phyloP scores from a whole-genome alignment of 2,888 invertebrate species.

The Phaedon cochleariae region DNA sequence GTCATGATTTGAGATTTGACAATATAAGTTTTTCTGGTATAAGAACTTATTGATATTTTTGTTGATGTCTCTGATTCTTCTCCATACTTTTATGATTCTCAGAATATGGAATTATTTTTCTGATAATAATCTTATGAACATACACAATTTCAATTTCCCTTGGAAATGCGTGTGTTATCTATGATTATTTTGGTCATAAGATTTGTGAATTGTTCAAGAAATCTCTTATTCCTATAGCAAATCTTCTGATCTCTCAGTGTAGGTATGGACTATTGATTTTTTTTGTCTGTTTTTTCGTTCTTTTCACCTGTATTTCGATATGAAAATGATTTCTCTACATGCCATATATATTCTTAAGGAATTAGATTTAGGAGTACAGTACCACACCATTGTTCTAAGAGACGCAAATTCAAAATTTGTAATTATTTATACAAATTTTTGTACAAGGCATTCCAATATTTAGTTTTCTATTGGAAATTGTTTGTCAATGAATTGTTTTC shows the following conservation, averaged over 20 bases:
- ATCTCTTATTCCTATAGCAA: no score
- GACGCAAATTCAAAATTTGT: constrained; percentile 55
- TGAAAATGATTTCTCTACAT: background rate
- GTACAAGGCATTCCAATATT: constrained; percentile 32
- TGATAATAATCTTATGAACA: background rate
- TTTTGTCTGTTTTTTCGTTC: background rate
- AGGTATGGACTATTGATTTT: background rate
- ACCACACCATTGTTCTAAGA: constrained; percentile 54
- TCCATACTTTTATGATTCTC: no score
- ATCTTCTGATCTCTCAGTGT: no score
- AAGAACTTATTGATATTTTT: no score
- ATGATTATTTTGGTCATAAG: background rate
- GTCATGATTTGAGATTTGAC: no score
- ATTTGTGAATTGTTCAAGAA: no score
- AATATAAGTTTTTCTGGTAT: no score
- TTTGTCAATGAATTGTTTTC: no score
- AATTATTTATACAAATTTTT: constrained; percentile 46
- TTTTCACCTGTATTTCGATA: background rate
- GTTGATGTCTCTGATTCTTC: no score
- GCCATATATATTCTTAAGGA: constrained; percentile 34
- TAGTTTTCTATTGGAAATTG: no score
- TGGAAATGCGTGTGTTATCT: background rate
- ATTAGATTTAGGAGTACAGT: constrained; percentile 46
- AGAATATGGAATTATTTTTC: background rate
- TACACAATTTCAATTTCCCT: background rate